Evolutionary conservation across 1,140 invertebrate genomes (phyloP).

Genomic region (Drosophila nasuta): DNA sequence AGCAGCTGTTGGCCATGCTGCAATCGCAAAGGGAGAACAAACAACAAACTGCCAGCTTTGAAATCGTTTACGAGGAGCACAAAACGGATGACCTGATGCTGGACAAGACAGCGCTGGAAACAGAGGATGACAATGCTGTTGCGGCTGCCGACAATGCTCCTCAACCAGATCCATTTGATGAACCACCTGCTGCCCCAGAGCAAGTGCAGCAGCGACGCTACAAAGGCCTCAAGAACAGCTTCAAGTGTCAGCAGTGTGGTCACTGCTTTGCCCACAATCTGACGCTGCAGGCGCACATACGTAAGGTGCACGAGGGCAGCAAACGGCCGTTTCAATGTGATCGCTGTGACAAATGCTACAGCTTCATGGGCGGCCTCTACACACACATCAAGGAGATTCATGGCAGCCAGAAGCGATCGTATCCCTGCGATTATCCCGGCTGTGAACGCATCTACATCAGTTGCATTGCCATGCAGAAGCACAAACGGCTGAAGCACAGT

Average conservation of each 20-base stretch:
- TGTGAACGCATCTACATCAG: constrained; percentile 76
- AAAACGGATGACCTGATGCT: too few species aligned
- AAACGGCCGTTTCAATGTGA: constrained; percentile 75
- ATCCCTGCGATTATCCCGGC: constrained; percentile 62
- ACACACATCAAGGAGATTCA: constrained; percentile 79
- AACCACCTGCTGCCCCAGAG: not conserved
- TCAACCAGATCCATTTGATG: constrained; percentile 62
- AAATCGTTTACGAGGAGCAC: constrained; percentile 52
- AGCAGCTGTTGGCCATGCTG: constrained; percentile 41
- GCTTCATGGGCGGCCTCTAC: constrained; percentile 78
- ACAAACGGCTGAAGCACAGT: constrained; percentile 73
- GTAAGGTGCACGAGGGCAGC: constrained; percentile 75
- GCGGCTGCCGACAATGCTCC: constrained; percentile 4
- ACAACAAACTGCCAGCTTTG: constrained; percentile 39
- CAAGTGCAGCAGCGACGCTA: not conserved
- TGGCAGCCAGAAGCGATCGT: constrained; percentile 50
- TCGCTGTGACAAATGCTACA: constrained; percentile 77
- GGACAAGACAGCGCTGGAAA: too few species aligned
- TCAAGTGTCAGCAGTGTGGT: constrained; percentile 67
- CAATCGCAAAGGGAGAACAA: not conserved
- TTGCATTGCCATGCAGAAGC: constrained; percentile 72
- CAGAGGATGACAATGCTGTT: too few species aligned
- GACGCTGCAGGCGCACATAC: constrained; percentile 70
- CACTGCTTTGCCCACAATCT: constrained; percentile 72
- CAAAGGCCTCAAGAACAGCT: constrained; percentile 55